Percentiles rank a stretch among this genome's conserved stretches.
Evolutionary conservation across 2,797 vertebrate genomes (phyloP).

Genomic region (Poeciliopsis paucimaculata): DNA sequence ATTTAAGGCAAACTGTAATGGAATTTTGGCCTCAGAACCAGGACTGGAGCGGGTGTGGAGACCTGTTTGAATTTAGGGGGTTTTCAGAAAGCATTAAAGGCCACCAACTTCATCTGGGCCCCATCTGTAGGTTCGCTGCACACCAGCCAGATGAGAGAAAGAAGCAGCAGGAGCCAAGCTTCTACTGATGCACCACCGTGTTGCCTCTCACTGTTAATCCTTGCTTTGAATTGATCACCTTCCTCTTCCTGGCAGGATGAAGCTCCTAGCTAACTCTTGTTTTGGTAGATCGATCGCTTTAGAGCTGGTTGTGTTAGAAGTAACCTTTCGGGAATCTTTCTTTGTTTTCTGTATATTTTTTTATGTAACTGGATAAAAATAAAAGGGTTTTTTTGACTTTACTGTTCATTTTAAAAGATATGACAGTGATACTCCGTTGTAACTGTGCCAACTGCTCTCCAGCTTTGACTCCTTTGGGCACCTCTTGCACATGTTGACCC

Average conservation of each 20-base stretch:
- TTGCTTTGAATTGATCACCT: conserved; percentile 42
- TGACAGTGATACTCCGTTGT: background rate
- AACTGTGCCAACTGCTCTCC: background rate
- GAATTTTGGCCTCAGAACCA: conserved; percentile 9
- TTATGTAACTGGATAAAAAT: background rate
- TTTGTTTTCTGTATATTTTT: background rate
- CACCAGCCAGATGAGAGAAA: conserved; percentile 49
- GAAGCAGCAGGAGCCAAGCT: conserved; percentile 46
- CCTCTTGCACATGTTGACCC: conserved; percentile 5
- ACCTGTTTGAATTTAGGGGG: conserved; percentile 54
- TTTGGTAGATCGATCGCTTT: conserved; percentile 35
- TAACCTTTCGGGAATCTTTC: background rate
- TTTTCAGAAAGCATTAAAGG: conserved; percentile 58
- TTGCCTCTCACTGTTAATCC: conserved; percentile 39
- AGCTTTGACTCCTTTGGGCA: background rate
- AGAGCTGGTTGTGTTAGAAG: conserved; percentile 14
- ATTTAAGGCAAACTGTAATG: background rate
- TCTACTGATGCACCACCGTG: conserved; percentile 15
- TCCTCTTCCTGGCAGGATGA: conserved; percentile 4
- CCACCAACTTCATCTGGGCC: conserved; percentile 58
- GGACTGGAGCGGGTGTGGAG: conserved; percentile 26
- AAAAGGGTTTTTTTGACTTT: background rate
- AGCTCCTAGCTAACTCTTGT: conserved; percentile 31
- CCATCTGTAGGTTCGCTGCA: conserved; percentile 65
- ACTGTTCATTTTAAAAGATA: background rate